Conservation (phyloP, 35 echinoderm and acorn worm species). For the Anneissia japonica region DNA sequence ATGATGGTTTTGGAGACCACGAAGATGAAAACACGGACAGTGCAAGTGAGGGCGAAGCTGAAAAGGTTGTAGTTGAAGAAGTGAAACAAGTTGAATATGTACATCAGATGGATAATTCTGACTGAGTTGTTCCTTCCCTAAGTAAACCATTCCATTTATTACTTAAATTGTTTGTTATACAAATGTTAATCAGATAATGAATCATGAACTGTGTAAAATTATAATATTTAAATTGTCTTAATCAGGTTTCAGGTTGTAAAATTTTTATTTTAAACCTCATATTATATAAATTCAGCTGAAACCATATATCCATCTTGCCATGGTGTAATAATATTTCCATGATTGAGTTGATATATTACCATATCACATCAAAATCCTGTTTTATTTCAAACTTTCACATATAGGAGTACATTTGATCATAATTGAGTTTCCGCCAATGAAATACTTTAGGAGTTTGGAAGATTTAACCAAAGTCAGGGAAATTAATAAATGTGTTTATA, state of each 20-base stretch:
- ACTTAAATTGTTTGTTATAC: not conserved
- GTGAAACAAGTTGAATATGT: not conserved
- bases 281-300: too few species aligned
- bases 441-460: too few species aligned
- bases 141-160: not conserved
- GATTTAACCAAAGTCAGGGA: too few species aligned
- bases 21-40: conserved; percentile 81
- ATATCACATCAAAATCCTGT: too few species aligned
- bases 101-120: not conserved
- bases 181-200: not conserved
- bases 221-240: not conserved
- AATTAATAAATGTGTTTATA: too few species aligned
- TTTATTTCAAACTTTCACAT: too few species aligned
- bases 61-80: not conserved
- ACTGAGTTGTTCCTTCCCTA: not conserved
- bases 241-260: not conserved
- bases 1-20: conserved; percentile 8
- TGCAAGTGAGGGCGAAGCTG: conserved; percentile 36
- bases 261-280: too few species aligned
- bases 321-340: too few species aligned
- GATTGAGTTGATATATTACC: too few species aligned
- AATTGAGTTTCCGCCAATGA: too few species aligned
- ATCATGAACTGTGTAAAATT: not conserved
- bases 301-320: too few species aligned
- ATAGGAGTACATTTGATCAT: too few species aligned